These are phyloP conservation scores for Azemiops feae DNA, from an alignment of 2,113 vertebrate species.

Conservation along the genomic window DNA sequence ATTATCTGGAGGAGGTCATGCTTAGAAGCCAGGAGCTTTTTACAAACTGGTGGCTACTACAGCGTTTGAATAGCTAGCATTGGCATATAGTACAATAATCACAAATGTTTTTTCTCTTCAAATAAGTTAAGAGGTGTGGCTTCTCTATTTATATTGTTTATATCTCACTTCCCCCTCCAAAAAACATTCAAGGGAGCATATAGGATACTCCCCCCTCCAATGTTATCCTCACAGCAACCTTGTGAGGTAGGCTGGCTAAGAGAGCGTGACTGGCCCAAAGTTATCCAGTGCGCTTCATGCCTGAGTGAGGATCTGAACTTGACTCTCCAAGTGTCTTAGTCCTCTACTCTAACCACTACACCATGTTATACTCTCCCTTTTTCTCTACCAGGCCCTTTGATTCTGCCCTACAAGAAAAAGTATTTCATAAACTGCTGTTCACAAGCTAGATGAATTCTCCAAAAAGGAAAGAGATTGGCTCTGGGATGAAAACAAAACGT, in stretches of 20 bases:
- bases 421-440: neutral
- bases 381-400: neutral
- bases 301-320: neutral
- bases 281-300: neutral
- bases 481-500: neutral
- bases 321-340: neutral
- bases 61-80: conserved; percentile 45
- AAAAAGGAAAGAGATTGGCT: neutral
- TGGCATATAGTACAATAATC: conserved; percentile 55
- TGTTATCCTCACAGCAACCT: neutral
- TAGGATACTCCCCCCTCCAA: neutral
- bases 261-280: neutral
- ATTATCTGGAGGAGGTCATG: conserved; percentile 48
- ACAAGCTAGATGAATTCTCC: neutral
- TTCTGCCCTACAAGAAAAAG: conserved; percentile 17
- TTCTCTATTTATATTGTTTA: conserved; percentile 20
- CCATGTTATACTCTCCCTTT: neutral
- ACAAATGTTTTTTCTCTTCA: conserved; percentile 40
- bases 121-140: conserved; percentile 37
- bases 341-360: neutral
- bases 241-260: neutral
- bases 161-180: neutral
- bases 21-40: conserved; percentile 51
- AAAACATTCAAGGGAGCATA: neutral
- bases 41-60: conserved; percentile 46